These are phyloP conservation scores for Serranus cabrilla DNA, from an alignment of 2,797 vertebrate species.

Conservation along the genomic window DNA sequence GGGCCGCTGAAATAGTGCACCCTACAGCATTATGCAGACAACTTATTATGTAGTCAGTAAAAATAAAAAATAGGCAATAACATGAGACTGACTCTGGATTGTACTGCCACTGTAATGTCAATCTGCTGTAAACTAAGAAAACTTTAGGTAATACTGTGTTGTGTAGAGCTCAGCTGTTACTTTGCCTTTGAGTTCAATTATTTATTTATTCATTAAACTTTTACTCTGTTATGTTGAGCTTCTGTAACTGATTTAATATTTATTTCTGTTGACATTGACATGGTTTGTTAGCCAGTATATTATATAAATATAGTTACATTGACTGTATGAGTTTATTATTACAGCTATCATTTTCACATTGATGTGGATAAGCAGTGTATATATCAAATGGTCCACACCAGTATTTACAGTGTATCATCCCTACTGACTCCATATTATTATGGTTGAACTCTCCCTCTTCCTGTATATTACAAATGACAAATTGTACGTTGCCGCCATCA, in stretches of 20 bases:
- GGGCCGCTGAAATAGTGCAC: not conserved
- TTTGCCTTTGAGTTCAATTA: conserved; percentile 44
- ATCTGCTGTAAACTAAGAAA: conserved; percentile 33
- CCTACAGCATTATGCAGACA: not conserved
- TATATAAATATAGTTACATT: not conserved
- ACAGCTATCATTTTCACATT: not conserved
- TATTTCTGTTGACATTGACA: conserved; percentile 11
- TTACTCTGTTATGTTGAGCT: conserved; percentile 44
- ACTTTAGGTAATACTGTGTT: conserved; percentile 33
- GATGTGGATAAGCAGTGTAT: not conserved
- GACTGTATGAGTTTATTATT: not conserved
- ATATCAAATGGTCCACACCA: not conserved
- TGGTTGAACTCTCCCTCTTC: not conserved
- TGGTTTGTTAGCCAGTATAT: conserved; percentile 23
- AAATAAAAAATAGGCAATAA: conserved; percentile 35
- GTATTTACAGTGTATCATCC: not conserved
- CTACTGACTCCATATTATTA: not conserved
- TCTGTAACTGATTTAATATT: conserved; percentile 46
- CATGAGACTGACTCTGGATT: conserved; percentile 21
- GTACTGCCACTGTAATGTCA: conserved; percentile 24
- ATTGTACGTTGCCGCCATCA: conserved; percentile 9
- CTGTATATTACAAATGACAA: not conserved
- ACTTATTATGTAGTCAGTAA: not conserved
- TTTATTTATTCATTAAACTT: conserved; percentile 59
- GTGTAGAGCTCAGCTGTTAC: conserved; percentile 45